Evolutionary conservation across 1,140 invertebrate genomes (phyloP).

Genomic region (Nixonia krombeini): DNA sequence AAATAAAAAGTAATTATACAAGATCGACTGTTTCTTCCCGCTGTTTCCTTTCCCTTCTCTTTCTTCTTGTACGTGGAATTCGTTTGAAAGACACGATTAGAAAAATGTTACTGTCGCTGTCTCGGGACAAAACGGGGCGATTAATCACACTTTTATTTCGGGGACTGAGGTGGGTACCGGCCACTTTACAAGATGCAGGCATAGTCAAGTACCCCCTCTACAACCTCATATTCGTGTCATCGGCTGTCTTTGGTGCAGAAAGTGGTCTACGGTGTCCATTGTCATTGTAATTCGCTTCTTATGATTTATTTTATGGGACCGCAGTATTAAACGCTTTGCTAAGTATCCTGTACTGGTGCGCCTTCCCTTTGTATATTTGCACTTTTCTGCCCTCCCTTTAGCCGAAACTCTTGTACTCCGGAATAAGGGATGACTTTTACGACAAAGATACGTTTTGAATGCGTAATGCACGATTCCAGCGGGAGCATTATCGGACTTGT

Average conservation of each 20-base stretch:
- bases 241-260: conserved; percentile 49
- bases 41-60: no score
- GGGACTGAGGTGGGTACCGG: conserved; percentile 1
- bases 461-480: conserved; percentile 30
- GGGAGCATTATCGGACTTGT: not conserved
- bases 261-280: conserved; percentile 53
- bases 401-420: conserved; percentile 21
- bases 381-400: conserved; percentile 14
- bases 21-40: no score
- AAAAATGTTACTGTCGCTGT: no score
- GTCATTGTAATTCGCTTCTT: conserved; percentile 62
- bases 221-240: conserved; percentile 51
- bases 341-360: conserved; percentile 42
- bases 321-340: conserved; percentile 59
- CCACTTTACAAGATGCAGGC: conserved; percentile 10
- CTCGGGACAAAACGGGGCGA: no score
- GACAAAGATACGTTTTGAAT: conserved; percentile 41
- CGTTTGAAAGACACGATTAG: no score
- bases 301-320: conserved; percentile 66
- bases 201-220: conserved; percentile 29
- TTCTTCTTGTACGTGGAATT: no score
- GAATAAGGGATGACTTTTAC: conserved; percentile 36
- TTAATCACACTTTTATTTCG: conserved; percentile 13
- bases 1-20: no score
- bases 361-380: conserved; percentile 23